Evolutionary conservation across 2,888 invertebrate genomes (phyloP), one percentile per base, ranked within the genome.

Genomic region (Euplagia quadripunctaria): DNA sequence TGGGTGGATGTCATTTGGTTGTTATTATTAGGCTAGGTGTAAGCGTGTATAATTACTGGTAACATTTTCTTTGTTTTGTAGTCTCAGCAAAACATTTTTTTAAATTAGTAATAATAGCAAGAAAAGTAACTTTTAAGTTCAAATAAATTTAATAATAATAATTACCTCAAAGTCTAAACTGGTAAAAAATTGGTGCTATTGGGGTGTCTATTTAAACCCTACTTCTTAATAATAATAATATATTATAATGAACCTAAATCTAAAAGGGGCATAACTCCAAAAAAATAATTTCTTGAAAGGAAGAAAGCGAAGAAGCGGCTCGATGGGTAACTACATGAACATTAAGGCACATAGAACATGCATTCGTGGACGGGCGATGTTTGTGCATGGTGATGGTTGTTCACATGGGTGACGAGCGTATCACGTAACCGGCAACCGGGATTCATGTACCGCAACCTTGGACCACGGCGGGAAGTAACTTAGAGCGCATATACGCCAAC

Each of bases 301-400:
- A 90, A 89, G 85, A 89, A 94, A 94, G 94, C 94, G 90, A 88
- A 88, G 89, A 94, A 94, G 94, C 94, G 90, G 86, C 64, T 87
- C 87, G 88, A 91, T 91, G 90, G 86, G 86, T 89, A 91, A 91
- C 87, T 87, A 92, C 87, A 83, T 84, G 84, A 86, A 91, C 89
- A 91, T 83, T 80, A 88, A 94, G 92, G 90, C 92, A 94, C 93
- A 94, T 90, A 93, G 88, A 88, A 83, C 88, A 88, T 88, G 88
- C 88, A 87, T 83, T 85, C 78, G 88, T 85, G 82, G 81, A 77
- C 75, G 85, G 89, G 86, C 87, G 87, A 88, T 90, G 90, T 90
- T 85, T 83, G 92, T 92, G 93, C 94, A 93, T 95, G 96, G 95
- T 95, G 95, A 95, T 95, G 95, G 95, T 95, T 96, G 95, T 92